Evolutionary conservation across 2,888 invertebrate species (phyloP), one percentile per base, ranked within the genome.

Genomic region (Phengaris alcon): DNA sequence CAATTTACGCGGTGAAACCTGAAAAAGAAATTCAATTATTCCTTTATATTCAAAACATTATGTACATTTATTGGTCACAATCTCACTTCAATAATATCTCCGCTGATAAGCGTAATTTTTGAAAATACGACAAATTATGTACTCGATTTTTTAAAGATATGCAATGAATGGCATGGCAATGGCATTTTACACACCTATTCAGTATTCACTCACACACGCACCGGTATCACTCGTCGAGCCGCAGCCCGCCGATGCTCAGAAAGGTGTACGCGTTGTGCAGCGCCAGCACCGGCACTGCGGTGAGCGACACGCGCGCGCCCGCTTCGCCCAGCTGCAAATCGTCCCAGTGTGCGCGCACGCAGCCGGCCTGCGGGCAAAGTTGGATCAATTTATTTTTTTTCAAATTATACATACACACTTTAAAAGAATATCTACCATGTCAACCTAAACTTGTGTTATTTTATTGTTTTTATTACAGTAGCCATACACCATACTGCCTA

Each of bases 251-350:
- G 87, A 97, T 95, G 79, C 97, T 97, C 81, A 97, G 94, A 93
- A 97, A 97, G 83, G 97, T 97, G 93, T 95, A 95, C 80, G 96
- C 96, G 91, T 96, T 96, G 90, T 97, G 96, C 84, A 97, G 94
- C 86, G 96, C 96, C 80, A 95, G 94, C 79, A 97, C 97, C 74
- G 97, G 97, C 90, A 97, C 94, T 78, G 96, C 94, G 13, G 96
- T 97, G 81, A 95, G 95, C 76, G 96, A 96, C 80, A 97, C 94
- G 74, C 91, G 89, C 77, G 93, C 90, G 85, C 77, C 75, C 64
- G 81, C 79, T 54, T 80, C 90, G 81, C 79, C 90, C 1, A 78
- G 78, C 12, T 84, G 87, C 82, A 87, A 93, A 81, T 84, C 93
- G 85, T 84, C 93, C 92, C 87, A 94, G 84, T 85, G 95, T 94